Percentiles rank a stretch among this genome's conserved stretches.
These are phyloP conservation scores for Taenioides sp. DNA, from an alignment of 2,797 vertebrate species.

Conservation along the genomic window DNA sequence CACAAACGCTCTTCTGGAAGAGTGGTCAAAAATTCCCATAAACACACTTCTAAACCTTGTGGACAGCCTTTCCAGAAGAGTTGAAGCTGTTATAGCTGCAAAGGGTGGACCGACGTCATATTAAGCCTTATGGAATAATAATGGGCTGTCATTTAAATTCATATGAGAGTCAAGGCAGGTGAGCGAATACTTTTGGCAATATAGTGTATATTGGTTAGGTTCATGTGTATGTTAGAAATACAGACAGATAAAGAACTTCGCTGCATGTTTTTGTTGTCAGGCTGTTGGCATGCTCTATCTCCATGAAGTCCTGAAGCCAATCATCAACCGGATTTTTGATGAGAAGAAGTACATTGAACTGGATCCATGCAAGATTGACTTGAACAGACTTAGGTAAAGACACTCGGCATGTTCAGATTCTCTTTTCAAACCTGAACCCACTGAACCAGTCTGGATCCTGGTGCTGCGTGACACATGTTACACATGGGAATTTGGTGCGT, in stretches of 20 bases:
- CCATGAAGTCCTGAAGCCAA: conserved; percentile 85
- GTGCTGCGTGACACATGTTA: conserved; percentile 14
- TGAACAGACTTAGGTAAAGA: conserved; percentile 79
- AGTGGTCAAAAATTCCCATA: too few species aligned
- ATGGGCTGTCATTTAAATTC: too few species aligned
- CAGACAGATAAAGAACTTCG: not conserved
- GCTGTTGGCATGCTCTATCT: conserved; percentile 92
- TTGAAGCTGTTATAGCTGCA: too few species aligned
- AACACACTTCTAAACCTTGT: too few species aligned
- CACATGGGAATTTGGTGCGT: conserved; percentile 1
- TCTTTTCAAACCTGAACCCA: not conserved
- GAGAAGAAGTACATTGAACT: conserved; percentile 93
- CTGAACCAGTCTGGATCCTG: conserved; percentile 5
- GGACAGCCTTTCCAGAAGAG: too few species aligned
- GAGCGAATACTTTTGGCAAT: too few species aligned
- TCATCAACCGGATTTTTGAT: conserved; percentile 87
- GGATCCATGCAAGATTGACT: conserved; percentile 89
- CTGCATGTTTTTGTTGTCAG: conserved; percentile 63
- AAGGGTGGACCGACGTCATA: too few species aligned
- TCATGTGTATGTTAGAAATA: not conserved
- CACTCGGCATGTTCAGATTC: not conserved
- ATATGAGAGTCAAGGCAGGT: too few species aligned
- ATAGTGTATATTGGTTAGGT: not conserved
- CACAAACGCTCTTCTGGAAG: too few species aligned
- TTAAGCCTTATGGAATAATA: too few species aligned